A percentile compares a stretch with the other conserved stretches of the same genome.
Evolutionary conservation across 2,797 vertebrate genomes (phyloP).

Genomic region (Thaleichthys pacificus): DNA sequence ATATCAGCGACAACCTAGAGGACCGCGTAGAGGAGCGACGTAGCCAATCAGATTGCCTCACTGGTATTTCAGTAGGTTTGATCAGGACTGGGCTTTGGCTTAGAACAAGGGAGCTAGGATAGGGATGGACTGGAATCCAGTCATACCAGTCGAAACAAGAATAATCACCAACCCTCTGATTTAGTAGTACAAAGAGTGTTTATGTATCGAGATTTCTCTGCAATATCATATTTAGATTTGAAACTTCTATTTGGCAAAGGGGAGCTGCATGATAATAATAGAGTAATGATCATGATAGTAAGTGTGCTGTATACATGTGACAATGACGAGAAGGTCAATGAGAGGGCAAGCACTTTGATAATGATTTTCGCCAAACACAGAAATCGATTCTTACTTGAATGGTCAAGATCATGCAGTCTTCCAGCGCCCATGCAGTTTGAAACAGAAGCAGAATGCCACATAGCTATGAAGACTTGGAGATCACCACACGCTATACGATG

Average conservation of each 20-base stretch:
- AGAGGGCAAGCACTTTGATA: constrained; percentile 28
- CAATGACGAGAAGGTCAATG: constrained; percentile 7
- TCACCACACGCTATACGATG: constrained; percentile 13
- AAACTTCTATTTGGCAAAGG: neutral
- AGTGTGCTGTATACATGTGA: constrained; percentile 13
- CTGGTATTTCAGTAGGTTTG: constrained; percentile 1
- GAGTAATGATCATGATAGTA: constrained; percentile 19
- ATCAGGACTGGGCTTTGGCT: constrained; percentile 33
- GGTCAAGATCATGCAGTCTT: constrained; percentile 41
- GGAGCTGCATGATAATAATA: constrained; percentile 16
- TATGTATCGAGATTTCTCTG: neutral
- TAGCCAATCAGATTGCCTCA: neutral
- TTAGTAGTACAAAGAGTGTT: neutral
- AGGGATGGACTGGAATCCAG: constrained; percentile 18
- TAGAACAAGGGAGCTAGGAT: neutral
- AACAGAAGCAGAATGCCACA: constrained; percentile 26
- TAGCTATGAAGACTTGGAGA: constrained; percentile 2
- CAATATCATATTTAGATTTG: neutral
- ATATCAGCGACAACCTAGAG: constrained; percentile 56
- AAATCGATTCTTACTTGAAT: constrained; percentile 28
- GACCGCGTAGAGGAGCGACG: constrained; percentile 43
- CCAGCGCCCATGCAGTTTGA: constrained; percentile 36
- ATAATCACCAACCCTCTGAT: neutral
- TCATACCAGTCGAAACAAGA: constrained; percentile 12
- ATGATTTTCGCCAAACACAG: constrained; percentile 28